Conservation (phyloP, 2,113 vertebrate genomes). For the Elephas maximus region DNA sequence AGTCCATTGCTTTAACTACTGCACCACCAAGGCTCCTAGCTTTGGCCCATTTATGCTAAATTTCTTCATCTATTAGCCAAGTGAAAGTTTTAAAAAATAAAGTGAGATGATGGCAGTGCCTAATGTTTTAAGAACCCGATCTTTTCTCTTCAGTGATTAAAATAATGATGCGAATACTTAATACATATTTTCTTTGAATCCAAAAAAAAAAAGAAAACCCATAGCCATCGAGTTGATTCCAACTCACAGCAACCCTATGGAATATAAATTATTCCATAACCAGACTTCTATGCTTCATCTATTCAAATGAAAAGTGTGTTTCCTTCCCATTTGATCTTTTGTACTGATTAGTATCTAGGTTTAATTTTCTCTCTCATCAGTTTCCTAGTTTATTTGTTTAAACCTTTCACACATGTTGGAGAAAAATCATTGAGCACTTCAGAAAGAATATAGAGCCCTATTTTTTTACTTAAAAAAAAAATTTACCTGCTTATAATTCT, state of each 20-base stretch:
- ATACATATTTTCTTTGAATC: neutral
- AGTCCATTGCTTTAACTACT: too few species aligned
- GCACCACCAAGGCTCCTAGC: neutral
- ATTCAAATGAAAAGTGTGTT: conserved; percentile 18
- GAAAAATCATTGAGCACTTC: neutral
- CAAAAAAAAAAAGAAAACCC: too few species aligned
- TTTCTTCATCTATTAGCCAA: neutral
- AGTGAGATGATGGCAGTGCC: neutral
- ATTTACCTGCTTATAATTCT: conserved; percentile 61
- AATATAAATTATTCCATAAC: conserved; percentile 12
- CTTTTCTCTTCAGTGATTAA: neutral
- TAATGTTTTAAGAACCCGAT: neutral
- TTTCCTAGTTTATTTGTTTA: conserved; percentile 50
- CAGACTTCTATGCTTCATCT: neutral
- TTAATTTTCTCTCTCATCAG: conserved; percentile 61
- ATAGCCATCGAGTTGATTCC: too few species aligned
- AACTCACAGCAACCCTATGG: too few species aligned
- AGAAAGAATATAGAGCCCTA: conserved; percentile 47
- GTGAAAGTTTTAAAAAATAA: conserved; percentile 26
- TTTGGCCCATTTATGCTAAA: neutral
- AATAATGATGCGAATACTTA: neutral
- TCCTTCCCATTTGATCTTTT: conserved; percentile 38
- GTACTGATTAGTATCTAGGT: neutral
- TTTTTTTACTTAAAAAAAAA: conserved; percentile 39
- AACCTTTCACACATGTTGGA: conserved; percentile 5